Percentiles rank a stretch among this genome's conserved stretches.
Conservation (phyloP, 2,888 invertebrate genomes). For the Macropis europaea region DNA sequence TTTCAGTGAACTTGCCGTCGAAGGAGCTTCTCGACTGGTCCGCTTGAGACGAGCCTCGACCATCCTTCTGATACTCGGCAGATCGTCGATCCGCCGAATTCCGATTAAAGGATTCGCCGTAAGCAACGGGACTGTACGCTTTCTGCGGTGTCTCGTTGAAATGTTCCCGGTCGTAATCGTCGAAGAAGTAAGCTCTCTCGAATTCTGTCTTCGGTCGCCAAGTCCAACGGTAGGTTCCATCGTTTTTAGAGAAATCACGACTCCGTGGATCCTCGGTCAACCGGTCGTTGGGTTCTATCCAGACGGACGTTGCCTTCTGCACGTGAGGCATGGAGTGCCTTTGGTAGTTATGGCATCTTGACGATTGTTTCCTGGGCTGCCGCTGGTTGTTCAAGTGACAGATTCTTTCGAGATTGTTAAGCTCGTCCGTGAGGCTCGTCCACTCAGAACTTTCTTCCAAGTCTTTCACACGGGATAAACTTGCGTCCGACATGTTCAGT, state of each 20-base stretch:
- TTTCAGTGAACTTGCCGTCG: not conserved
- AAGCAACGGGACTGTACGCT: not conserved
- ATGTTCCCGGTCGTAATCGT: conserved; percentile 37
- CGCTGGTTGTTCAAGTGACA: conserved; percentile 32
- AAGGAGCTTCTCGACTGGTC: not conserved
- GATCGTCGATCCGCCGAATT: not conserved
- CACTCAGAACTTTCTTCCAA: conserved; percentile 69
- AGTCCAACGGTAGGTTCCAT: conserved; percentile 50
- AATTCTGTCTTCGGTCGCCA: conserved; percentile 75
- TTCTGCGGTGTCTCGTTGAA: not conserved
- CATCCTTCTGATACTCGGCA: not conserved
- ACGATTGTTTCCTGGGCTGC: not conserved
- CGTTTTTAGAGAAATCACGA: not conserved
- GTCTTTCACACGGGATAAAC: conserved; percentile 63
- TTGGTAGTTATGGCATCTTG: conserved; percentile 44
- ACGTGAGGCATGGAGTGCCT: conserved; percentile 71
- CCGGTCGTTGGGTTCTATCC: conserved; percentile 19
- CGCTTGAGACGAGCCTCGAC: not conserved
- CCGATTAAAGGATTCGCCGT: not conserved
- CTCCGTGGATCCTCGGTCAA: not conserved
- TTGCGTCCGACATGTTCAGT: conserved; percentile 32
- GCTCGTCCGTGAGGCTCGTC: conserved; percentile 66
- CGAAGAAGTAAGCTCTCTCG: conserved; percentile 70
- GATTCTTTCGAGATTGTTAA: conserved; percentile 67
- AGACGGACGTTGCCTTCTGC: conserved; percentile 47